Evolutionary conservation across 2,888 invertebrate genomes (phyloP).

Genomic region (Ephialtes manifestator): DNA sequence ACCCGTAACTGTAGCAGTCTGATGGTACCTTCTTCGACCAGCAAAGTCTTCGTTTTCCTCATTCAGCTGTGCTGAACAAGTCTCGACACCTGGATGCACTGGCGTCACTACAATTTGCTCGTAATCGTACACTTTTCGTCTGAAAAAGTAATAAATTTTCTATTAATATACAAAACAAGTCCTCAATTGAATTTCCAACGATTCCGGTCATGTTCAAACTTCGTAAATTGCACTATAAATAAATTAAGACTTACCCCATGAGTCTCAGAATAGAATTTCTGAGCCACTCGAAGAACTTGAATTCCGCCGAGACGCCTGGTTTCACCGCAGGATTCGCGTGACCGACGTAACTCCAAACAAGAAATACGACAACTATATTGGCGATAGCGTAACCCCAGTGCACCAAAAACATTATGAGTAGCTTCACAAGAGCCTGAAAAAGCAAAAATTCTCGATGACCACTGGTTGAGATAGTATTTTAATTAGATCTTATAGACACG

Average conservation of each 20-base stretch:
- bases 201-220: neutral
- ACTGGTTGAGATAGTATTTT: no score
- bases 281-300: constrained; percentile 93
- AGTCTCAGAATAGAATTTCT: constrained; percentile 91
- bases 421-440: constrained; percentile 93
- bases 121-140: constrained; percentile 92
- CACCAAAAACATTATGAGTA: constrained; percentile 96
- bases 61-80: constrained; percentile 95
- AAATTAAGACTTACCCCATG: constrained; percentile 89
- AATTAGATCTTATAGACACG: no score
- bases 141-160: constrained; percentile 83
- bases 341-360: constrained; percentile 97
- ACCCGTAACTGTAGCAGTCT: constrained; percentile 93
- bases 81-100: constrained; percentile 92
- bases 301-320: constrained; percentile 95
- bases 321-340: constrained; percentile 98
- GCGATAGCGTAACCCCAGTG: constrained; percentile 97
- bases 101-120: constrained; percentile 96
- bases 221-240: neutral
- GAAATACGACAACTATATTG: constrained; percentile 92
- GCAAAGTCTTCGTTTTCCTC: constrained; percentile 98
- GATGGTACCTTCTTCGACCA: constrained; percentile 96
- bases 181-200: neutral
- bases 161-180: constrained; percentile 20
- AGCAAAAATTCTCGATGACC: neutral